Percentiles rank a stretch among this genome's conserved stretches.
phyloP scores from a whole-genome alignment of 2,888 invertebrate species.

The Aphodius sticticus region DNA sequence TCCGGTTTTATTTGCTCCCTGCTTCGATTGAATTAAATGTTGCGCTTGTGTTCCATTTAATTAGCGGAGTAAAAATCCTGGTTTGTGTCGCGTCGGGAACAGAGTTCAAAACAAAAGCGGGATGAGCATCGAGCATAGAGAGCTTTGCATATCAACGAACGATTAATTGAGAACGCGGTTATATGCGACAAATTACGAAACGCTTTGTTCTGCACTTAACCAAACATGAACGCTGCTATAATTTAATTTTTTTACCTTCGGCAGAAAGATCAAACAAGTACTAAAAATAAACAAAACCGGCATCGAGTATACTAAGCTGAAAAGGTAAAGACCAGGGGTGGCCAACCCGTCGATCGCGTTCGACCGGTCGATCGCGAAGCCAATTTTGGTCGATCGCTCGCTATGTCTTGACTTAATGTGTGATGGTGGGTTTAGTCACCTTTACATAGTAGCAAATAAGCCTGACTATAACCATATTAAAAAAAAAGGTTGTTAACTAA shows the following conservation, averaged over 20 bases:
- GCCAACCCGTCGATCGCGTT: no score
- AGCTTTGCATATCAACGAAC: neutral
- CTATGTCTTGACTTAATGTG: no score
- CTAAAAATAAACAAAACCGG: no score
- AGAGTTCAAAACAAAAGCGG: neutral
- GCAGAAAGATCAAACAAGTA: neutral
- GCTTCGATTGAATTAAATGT: slow-evolving; percentile 4
- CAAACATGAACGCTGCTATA: neutral
- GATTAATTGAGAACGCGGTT: neutral
- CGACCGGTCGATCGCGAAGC: no score
- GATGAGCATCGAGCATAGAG: neutral
- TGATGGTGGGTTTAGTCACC: no score
- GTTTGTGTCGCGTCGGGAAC: neutral
- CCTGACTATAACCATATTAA: no score
- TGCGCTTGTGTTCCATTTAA: slow-evolving; percentile 4
- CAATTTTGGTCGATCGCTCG: no score
- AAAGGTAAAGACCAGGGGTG: no score
- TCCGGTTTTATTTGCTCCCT: neutral
- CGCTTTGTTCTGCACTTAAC: neutral
- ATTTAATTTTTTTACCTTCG: neutral
- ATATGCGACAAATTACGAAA: neutral
- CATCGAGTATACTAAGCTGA: no score
- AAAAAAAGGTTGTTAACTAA: no score
- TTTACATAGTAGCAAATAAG: no score
- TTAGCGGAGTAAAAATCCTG: neutral